Conservation (phyloP, 2,797 vertebrate genomes). For the Notolabrus celidotus region DNA sequence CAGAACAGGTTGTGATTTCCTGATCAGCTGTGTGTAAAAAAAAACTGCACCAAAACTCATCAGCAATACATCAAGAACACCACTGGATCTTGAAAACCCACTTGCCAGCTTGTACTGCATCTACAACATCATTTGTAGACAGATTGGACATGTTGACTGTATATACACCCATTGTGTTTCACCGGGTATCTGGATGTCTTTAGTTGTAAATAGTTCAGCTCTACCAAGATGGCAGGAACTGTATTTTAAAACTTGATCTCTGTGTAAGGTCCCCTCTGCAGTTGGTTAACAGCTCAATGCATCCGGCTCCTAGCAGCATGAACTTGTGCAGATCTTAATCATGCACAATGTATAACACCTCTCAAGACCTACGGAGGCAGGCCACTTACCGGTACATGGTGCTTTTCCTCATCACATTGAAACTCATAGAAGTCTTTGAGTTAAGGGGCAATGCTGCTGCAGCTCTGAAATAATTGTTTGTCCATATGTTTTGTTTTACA, state of each 20-base stretch:
- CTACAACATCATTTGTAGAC: conserved; percentile 27
- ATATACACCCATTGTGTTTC: conserved; percentile 34
- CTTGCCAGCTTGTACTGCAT: conserved; percentile 11
- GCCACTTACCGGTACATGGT: conserved; percentile 19
- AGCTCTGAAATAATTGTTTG: conserved; percentile 20
- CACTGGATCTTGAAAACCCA: conserved; percentile 15
- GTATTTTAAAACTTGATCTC: conserved; percentile 24
- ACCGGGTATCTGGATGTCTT: conserved; percentile 40
- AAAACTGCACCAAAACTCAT: conserved; percentile 38
- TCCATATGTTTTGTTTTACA: conserved; percentile 6
- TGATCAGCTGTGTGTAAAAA: conserved; percentile 3
- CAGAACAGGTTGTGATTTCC: conserved; percentile 89
- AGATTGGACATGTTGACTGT: conserved; percentile 29
- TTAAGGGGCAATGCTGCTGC: conserved; percentile 24
- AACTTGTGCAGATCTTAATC: conserved; percentile 24
- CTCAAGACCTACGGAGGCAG: conserved; percentile 1
- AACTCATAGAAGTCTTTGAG: conserved; percentile 25
- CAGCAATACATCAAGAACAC: conserved; percentile 38
- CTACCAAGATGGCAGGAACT: conserved; percentile 20
- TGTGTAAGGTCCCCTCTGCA: neutral
- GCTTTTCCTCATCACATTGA: conserved; percentile 50
- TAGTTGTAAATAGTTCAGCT: conserved; percentile 49
- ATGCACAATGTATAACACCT: conserved; percentile 17
- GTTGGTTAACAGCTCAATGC: neutral
- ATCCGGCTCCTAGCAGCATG: conserved; percentile 8